Evolutionary conservation across 1,140 invertebrate species (phyloP).

Genomic region (Leptonema lineaticorne): DNA sequence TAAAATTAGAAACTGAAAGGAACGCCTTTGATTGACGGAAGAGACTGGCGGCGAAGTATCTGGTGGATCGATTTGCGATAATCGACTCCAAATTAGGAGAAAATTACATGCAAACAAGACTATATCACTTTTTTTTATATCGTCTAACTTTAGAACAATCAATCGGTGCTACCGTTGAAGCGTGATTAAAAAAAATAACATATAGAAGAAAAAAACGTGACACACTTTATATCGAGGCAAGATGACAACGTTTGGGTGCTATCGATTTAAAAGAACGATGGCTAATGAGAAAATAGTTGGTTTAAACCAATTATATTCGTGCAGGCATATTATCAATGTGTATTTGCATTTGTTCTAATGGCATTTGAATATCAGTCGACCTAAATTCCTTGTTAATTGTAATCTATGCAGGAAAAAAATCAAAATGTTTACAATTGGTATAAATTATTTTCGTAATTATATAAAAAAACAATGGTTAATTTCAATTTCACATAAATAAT

Average conservation of each 20-base stretch:
- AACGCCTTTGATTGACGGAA: background rate
- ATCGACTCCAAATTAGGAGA: slow-evolving; percentile 14
- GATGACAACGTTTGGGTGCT: background rate
- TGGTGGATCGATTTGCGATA: background rate
- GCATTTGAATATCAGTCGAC: background rate
- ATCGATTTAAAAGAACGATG: background rate
- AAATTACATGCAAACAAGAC: background rate
- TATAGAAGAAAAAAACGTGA: background rate
- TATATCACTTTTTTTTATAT: background rate
- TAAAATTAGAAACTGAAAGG: background rate
- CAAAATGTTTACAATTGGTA: too few relatives aligned
- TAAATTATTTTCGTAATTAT: too few relatives aligned
- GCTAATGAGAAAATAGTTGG: background rate
- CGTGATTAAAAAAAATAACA: too few relatives aligned
- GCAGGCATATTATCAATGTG: background rate
- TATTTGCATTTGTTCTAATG: background rate
- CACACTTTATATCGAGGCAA: background rate
- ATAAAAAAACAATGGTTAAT: too few relatives aligned
- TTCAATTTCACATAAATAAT: too few relatives aligned
- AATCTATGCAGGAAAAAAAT: too few relatives aligned
- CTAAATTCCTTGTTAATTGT: too few relatives aligned
- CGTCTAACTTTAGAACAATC: background rate
- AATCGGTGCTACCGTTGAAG: too few relatives aligned
- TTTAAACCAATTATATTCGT: background rate
- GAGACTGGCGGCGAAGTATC: background rate